Evolutionary conservation across 1,140 invertebrate genomes (phyloP), one percentile per base, ranked within the genome.

Genomic region (Philotrypesis tridentata): DNA sequence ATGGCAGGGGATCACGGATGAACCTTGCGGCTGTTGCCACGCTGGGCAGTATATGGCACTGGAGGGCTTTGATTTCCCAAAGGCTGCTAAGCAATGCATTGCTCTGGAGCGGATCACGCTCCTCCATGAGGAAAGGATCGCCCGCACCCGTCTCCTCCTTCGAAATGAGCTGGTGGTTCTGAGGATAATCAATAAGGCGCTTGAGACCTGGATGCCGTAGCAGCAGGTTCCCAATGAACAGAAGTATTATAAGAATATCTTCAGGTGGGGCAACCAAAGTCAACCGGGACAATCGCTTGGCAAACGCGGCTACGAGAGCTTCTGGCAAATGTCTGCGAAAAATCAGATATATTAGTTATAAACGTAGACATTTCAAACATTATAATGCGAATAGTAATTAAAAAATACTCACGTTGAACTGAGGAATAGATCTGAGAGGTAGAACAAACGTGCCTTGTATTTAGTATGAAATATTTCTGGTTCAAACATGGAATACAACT

Each of bases 401-500:
- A 27, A 27, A 25, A 63, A 82, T 82, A 95, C 95, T 95, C 93
- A 97, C 95, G 96, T 97, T 65, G 98, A 99, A 81, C 95, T 95
- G 1, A 99, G 92, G 90, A 99, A 99, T 60, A 98, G 92, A 89
- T 99, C 97, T 0, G 96, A 93, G 29, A 99, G 93, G 88, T 97
- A 96, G 89, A 99, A 96, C 4, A 97, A 92, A 55, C 97, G 93
- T 1, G 96, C 94, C 90, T 97, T 96, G 89, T 97, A 98, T 87
- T 97, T 97, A 14, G 96, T 97, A 87, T 97, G 95, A 88, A 99
- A 97, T 82, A 99, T 95, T 85, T 96, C 95, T 0, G 97, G 96
- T 86, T 96, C 95, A 86, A 99, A 96, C 94, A 99, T 95, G 1
- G 95, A 95, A 92, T 99, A 99, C 6, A 99, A 92, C 88, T 99